Percentiles rank a stretch among this genome's conserved stretches.
Evolutionary conservation across 2,113 vertebrate species (phyloP).

Genomic region (Callaeas wilsoni): DNA sequence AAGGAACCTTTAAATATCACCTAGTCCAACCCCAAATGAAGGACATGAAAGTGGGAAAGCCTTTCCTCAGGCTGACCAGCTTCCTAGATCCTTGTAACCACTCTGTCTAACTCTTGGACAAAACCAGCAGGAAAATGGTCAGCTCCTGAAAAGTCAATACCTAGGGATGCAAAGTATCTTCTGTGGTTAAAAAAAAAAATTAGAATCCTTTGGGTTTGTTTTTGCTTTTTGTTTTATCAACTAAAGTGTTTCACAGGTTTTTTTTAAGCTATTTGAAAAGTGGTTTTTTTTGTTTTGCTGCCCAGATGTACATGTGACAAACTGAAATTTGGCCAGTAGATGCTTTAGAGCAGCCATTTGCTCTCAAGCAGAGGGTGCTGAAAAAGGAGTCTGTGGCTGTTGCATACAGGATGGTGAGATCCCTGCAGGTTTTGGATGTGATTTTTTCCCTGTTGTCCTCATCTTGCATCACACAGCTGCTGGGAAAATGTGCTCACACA

Average conservation of each 20-base stretch:
- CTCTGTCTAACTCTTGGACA: background rate
- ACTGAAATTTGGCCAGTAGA: background rate
- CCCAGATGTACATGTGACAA: background rate
- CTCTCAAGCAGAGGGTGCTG: background rate
- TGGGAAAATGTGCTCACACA: background rate
- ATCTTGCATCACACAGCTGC: background rate
- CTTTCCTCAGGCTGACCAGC: background rate
- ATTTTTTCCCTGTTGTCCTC: background rate
- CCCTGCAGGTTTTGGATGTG: background rate
- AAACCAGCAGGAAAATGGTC: background rate
- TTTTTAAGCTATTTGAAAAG: background rate
- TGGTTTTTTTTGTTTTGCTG: background rate
- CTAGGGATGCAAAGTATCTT: background rate
- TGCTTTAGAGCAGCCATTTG: background rate
- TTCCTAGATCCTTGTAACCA: background rate
- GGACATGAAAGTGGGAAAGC: background rate
- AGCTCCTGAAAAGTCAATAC: background rate
- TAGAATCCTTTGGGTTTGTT: background rate
- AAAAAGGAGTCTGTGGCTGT: background rate
- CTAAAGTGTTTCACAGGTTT: background rate
- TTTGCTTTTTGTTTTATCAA: background rate
- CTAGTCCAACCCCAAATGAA: background rate
- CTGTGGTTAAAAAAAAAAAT: background rate
- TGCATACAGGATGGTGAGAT: background rate
- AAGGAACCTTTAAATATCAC: background rate